phyloP scores from a whole-genome alignment of 2,888 invertebrate genomes.

The Leucania comma region DNA sequence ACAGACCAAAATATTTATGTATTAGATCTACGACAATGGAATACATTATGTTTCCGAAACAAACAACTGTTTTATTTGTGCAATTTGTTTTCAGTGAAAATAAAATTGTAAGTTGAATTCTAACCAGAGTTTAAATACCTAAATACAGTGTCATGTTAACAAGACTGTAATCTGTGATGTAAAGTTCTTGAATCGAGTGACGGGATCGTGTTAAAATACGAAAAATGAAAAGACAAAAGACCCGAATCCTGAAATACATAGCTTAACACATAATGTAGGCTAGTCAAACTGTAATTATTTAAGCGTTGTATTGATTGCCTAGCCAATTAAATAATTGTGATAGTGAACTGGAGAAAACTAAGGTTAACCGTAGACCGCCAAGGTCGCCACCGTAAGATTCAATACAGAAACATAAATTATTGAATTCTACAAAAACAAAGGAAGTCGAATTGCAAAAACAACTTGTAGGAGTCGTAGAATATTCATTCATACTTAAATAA shows the following conservation, averaged over 20 bases:
- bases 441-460: slow-evolving; percentile 28
- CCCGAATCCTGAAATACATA: slow-evolving; percentile 3
- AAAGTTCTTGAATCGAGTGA: not conserved
- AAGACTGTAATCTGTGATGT: slow-evolving; percentile 2
- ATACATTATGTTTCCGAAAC: slow-evolving; percentile 38
- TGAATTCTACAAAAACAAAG: slow-evolving; percentile 27
- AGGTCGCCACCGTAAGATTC: slow-evolving; percentile 1
- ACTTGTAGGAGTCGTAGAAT: slow-evolving; percentile 46
- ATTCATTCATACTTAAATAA: slow-evolving; percentile 39
- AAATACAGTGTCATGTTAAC: not conserved
- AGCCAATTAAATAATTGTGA: slow-evolving; percentile 1
- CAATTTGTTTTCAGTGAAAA: slow-evolving; percentile 1
- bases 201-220: not conserved
- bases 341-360: slow-evolving; percentile 22
- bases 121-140: not conserved
- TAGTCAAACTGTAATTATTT: not conserved
- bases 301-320: slow-evolving; percentile 22
- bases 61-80: slow-evolving; percentile 11
- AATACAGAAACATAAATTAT: not conserved
- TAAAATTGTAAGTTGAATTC: not conserved
- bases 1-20: slow-evolving; percentile 43
- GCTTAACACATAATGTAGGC: not conserved
- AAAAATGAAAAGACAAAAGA: not conserved
- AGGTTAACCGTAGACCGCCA: not conserved
- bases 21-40: slow-evolving; percentile 32